These are phyloP conservation scores for Nemotelus pantherinus DNA, from an alignment of 2,888 invertebrate species.

Conservation along the genomic window DNA sequence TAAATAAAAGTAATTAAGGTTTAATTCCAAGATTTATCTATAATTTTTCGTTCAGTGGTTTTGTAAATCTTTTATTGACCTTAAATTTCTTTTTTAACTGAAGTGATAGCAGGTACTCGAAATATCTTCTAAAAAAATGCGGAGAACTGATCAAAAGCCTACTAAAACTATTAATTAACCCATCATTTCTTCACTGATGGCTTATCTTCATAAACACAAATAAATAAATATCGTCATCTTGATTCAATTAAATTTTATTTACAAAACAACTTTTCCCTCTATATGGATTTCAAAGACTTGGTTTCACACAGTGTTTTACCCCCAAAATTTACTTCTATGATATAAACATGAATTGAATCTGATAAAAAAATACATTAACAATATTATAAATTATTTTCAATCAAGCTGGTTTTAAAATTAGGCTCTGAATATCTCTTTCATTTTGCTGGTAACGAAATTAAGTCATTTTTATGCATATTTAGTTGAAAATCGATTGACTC, in stretches of 20 bases:
- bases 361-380: constrained; percentile 1
- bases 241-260: constrained; percentile 19
- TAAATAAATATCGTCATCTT: no score
- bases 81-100: no score
- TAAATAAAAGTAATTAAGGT: no score
- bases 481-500: constrained; percentile 14
- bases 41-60: no score
- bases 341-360: constrained; percentile 1
- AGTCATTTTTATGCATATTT: neutral
- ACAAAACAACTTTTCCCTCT: constrained; percentile 23
- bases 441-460: neutral
- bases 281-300: constrained; percentile 15
- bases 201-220: no score
- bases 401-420: neutral
- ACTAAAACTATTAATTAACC: no score
- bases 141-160: no score
- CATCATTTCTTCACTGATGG: no score
- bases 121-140: no score
- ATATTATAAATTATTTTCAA: neutral
- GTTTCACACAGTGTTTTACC: constrained; percentile 7
- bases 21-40: no score
- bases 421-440: neutral
- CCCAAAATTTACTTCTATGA: constrained; percentile 15
- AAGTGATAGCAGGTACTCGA: no score
- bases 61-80: no score